Evolutionary conservation across 2,888 invertebrate species (phyloP), one percentile per base, ranked within the genome.

Genomic region (Miltochrista miniata): DNA sequence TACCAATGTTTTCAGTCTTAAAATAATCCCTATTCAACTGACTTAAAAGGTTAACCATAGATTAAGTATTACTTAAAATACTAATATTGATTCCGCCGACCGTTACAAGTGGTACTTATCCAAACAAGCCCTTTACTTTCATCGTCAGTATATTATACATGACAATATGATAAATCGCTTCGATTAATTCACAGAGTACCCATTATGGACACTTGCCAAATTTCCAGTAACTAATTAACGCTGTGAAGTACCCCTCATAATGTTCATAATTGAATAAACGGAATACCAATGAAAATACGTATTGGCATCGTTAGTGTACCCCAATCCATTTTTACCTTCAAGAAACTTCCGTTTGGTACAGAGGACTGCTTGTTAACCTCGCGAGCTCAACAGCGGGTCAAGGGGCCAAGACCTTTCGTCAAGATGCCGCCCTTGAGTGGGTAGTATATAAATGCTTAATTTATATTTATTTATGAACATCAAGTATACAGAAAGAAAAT

Each of bases 301-400:
- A 14, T n/a, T 30, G 12, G 15, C 31, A 37, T 24, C 30, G 45
- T 36, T 36, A 45, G 36, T 44, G 12, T 44, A 14, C 44, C 13
- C 43, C 42, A 51, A 68, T 64, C 68, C 54, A 64, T 64, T 57
- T 56, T 45, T 54, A 34, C 18, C 8, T 43, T 42, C 61, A 45
- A 46, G 44, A 46, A 48, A 45, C 50, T 62, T 57, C 57, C 48
- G 40, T 48, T 57, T 34, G 15, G 48, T 44, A 40, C 51, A 36
- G 34, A 59, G 39, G 44, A 48, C n/a, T n/a, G n/a, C 48, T 48
- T 15, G 45, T 48, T 53, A 51, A 54, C 69, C 66, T 66, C 61
- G 54, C 30, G 12, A n/a, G 31, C 50, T 45, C 33, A 38, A 52
- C 51, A 39, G 10, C 36, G 51, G 59, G 69, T 69, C 69, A 69